phyloP scores from a whole-genome alignment of 2,797 vertebrate species.

The Characodon lateralis region DNA sequence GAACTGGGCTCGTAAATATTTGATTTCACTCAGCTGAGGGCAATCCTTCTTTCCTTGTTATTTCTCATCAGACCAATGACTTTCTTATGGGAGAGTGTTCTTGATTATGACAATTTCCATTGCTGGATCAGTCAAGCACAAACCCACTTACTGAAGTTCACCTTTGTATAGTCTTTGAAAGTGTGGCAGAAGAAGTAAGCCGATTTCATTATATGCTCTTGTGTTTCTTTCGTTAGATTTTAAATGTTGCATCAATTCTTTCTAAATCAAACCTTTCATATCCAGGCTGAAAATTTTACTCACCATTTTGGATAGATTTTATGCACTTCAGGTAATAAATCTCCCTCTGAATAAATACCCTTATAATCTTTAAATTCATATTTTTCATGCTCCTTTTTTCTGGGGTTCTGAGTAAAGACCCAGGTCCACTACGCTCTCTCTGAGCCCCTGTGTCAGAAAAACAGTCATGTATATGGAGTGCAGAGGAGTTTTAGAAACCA shows the following conservation, averaged over 20 bases:
- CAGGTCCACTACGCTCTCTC: not conserved
- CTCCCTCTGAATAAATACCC: constrained; percentile 47
- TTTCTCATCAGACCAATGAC: constrained; percentile 47
- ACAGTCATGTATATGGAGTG: constrained; percentile 15
- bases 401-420: not conserved
- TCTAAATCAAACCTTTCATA: constrained; percentile 53
- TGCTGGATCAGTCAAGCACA: constrained; percentile 55
- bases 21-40: constrained; percentile 54
- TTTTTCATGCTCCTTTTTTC: constrained; percentile 5
- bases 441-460: constrained; percentile 27
- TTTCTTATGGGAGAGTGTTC: constrained; percentile 48
- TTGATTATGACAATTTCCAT: constrained; percentile 62
- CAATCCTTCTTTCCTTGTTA: constrained; percentile 39
- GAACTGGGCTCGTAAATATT: constrained; percentile 41
- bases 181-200: not conserved
- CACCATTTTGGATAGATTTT: constrained; percentile 63
- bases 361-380: constrained; percentile 49
- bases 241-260: constrained; percentile 13
- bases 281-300: constrained; percentile 44
- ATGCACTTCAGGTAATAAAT: constrained; percentile 59
- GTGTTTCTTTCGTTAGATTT: not conserved
- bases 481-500: constrained; percentile 39
- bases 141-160: constrained; percentile 20
- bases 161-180: constrained; percentile 22
- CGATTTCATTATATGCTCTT: too few relatives aligned